Percentiles rank a stretch among this genome's conserved stretches.
Conservation (phyloP, 1,140 invertebrate species). For the Aphidius ervi region DNA sequence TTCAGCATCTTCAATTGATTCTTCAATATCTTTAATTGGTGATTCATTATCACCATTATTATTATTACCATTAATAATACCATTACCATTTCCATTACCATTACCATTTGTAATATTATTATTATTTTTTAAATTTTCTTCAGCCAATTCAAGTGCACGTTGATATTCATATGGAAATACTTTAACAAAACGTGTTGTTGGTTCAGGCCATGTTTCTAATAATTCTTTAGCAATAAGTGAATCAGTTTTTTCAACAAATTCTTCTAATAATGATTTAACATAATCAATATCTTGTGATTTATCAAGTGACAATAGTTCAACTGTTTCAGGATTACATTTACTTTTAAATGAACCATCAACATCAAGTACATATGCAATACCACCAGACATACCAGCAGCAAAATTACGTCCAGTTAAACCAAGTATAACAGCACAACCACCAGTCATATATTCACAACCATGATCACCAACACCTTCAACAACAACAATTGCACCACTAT, state of each 20-base stretch:
- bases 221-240: slow-evolving; percentile 80
- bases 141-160: slow-evolving; percentile 73
- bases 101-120: slow-evolving; percentile 37
- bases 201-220: slow-evolving; percentile 76
- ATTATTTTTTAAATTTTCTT: slow-evolving; percentile 27
- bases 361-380: slow-evolving; percentile 94
- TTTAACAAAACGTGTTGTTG: slow-evolving; percentile 83
- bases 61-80: slow-evolving; percentile 39
- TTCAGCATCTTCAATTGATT: slow-evolving; percentile 70
- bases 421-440: slow-evolving; percentile 84
- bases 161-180: slow-evolving; percentile 98
- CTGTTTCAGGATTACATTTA: slow-evolving; percentile 89
- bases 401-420: slow-evolving; percentile 96
- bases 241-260: slow-evolving; percentile 88
- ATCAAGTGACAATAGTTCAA: slow-evolving; percentile 80
- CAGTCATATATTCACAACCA: slow-evolving; percentile 99
- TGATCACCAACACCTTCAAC: slow-evolving; percentile 95
- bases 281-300: slow-evolving; percentile 74
- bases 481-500: slow-evolving; percentile 92
- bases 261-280: slow-evolving; percentile 75
- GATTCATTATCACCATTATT: slow-evolving; percentile 32
- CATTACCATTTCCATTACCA: slow-evolving; percentile 40
- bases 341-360: slow-evolving; percentile 77
- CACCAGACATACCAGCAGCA: slow-evolving; percentile 97
- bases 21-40: slow-evolving; percentile 81